phyloP scores from a whole-genome alignment of 2,113 vertebrate species.

The Thunnus thynnus region DNA sequence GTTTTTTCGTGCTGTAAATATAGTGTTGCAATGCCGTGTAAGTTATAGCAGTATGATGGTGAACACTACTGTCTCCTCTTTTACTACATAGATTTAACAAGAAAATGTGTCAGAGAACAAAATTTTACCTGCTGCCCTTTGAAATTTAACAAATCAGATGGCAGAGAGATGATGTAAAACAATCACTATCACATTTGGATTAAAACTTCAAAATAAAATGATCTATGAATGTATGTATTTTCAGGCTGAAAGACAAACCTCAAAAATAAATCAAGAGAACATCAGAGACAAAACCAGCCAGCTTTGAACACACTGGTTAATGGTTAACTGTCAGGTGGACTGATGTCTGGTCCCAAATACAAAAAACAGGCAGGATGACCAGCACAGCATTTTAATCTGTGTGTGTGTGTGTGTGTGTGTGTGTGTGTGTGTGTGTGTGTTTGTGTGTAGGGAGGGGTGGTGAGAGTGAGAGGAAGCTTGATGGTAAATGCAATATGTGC shows the following conservation, averaged over 20 bases:
- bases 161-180: background rate
- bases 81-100: too few species aligned
- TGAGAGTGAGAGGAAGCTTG: background rate
- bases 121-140: background rate
- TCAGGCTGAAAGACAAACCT: slow-evolving; percentile 22
- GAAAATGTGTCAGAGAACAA: background rate
- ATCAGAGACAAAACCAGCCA: slow-evolving; percentile 48
- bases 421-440: background rate
- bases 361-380: slow-evolving; percentile 48
- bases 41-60: too few species aligned
- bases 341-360: slow-evolving; percentile 74
- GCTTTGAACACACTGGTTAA: slow-evolving; percentile 77
- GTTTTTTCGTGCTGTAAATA: too few species aligned
- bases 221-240: slow-evolving; percentile 1
- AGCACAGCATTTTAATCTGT: slow-evolving; percentile 39
- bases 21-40: too few species aligned
- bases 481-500: background rate
- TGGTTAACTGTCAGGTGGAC: slow-evolving; percentile 81
- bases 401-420: background rate
- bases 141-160: background rate
- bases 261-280: slow-evolving; percentile 40
- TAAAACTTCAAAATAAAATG: background rate
- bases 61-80: too few species aligned
- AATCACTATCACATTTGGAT: background rate
- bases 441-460: background rate